Conservation (phyloP, 2,797 vertebrate genomes). For the Hemitrygon akajei region DNA sequence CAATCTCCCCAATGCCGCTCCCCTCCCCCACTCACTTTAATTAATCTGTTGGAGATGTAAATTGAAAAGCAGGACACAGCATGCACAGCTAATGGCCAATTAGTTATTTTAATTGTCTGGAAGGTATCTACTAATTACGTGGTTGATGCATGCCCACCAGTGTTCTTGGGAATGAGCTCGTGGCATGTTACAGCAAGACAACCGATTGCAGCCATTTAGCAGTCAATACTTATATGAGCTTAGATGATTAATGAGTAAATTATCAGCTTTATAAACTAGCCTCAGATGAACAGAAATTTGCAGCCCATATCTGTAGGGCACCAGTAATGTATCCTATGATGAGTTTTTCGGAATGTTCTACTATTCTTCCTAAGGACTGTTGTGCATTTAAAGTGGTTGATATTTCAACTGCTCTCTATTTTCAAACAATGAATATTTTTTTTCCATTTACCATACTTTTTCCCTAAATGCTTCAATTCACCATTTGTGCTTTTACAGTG, state of each 20-base stretch:
- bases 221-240: not conserved
- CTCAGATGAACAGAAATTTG: not conserved
- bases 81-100: constrained; percentile 29
- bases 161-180: not conserved
- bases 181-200: not conserved
- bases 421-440: not conserved
- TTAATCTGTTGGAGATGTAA: constrained; percentile 21
- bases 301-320: not conserved
- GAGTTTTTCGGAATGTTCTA: not conserved
- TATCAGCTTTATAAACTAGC: not conserved
- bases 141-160: constrained; percentile 24
- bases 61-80: constrained; percentile 21
- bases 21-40: not conserved
- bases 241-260: constrained; percentile 13
- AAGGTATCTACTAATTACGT: constrained; percentile 35
- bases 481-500: not conserved
- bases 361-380: too few species aligned
- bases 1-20: not conserved
- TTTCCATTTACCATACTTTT: not conserved
- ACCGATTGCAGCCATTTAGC: not conserved
- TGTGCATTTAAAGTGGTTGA: not conserved
- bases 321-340: not conserved
- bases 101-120: constrained; percentile 35
- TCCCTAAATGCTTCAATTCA: not conserved
- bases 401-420: not conserved